Evolutionary conservation across 2,113 vertebrate species (phyloP).

Genomic region (Calonectris borealis): DNA sequence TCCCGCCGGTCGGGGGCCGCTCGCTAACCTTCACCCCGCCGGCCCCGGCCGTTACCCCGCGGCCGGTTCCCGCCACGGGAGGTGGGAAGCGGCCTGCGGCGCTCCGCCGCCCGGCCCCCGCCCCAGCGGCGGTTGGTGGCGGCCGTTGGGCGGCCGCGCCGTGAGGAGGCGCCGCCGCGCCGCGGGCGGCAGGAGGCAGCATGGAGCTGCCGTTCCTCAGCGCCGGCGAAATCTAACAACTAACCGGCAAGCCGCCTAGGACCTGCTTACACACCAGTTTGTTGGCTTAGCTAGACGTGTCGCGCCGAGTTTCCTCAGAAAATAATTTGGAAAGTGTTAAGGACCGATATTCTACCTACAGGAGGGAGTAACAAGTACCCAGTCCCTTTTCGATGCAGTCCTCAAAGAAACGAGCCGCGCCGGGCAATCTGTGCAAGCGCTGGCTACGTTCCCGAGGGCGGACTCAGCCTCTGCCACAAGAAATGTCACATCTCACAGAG

Average conservation of each 20-base stretch:
- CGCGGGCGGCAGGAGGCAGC: neutral
- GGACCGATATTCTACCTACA: rapidly evolving
- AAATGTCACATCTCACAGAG: neutral
- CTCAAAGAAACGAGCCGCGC: neutral
- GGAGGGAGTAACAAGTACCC: neutral
- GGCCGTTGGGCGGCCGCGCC: neutral
- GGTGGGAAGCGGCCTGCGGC: neutral
- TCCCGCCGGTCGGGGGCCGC: neutral
- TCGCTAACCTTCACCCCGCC: neutral
- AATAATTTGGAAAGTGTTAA: rapidly evolving
- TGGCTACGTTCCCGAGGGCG: neutral
- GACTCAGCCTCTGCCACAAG: neutral
- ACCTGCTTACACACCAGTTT: rapidly evolving
- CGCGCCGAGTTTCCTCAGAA: neutral
- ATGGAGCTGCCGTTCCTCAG: neutral
- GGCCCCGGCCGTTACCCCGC: neutral
- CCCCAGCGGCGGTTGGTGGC: neutral
- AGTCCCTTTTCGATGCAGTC: rapidly evolving
- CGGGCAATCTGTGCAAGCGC: neutral
- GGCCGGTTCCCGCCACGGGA: neutral
- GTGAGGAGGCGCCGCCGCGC: neutral
- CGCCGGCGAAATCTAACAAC: rapidly evolving
- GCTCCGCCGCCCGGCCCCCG: neutral
- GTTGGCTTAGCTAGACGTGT: neutral
- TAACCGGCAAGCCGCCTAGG: no score